Percentiles rank a stretch among this genome's conserved stretches.
Conservation (phyloP, 2,797 vertebrate species). For the Anguilla pacifica region DNA sequence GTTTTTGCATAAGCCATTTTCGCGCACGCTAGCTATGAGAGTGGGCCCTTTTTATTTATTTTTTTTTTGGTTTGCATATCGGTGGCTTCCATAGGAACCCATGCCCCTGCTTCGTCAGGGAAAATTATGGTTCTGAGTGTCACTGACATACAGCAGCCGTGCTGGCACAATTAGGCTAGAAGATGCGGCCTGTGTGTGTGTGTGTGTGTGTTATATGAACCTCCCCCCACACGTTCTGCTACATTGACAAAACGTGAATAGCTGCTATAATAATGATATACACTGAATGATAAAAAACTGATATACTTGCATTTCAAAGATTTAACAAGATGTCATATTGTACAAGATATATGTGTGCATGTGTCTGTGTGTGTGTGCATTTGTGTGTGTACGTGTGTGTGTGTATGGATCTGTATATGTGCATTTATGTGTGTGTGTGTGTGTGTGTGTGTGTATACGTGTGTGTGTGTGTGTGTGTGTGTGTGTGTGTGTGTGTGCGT, state of each 20-base stretch:
- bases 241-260: neutral
- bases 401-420: neutral
- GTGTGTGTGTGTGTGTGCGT: too few species aligned
- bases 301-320: neutral
- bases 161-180: neutral
- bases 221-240: neutral
- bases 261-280: neutral
- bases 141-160: neutral
- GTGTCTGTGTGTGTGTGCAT: constrained; percentile 13
- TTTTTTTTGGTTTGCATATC: neutral
- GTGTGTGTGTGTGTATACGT: neutral
- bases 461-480: neutral
- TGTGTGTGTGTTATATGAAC: neutral
- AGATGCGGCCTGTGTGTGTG: neutral
- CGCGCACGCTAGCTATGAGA: neutral
- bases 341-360: constrained; percentile 9
- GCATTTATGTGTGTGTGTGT: constrained; percentile 21
- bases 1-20: constrained; percentile 9
- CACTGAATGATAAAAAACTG: neutral
- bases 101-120: neutral
- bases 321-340: neutral
- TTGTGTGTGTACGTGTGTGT: neutral
- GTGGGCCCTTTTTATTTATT: neutral
- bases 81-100: neutral
- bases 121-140: neutral